Base-by-base conservation (phyloP, 1,140 invertebrate species). In the Drosophila funebris region DNA sequence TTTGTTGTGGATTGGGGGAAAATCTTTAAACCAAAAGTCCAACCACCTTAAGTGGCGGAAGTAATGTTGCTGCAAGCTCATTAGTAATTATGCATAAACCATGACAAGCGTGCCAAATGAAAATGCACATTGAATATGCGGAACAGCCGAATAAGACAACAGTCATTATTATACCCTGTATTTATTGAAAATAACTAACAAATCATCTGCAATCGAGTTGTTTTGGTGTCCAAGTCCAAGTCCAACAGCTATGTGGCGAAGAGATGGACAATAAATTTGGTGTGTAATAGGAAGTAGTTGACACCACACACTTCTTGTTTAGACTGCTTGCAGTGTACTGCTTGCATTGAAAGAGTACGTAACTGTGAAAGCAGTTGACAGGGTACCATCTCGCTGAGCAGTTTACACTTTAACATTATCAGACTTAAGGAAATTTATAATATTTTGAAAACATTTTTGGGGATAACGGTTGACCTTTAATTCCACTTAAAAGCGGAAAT, bases 101-200 rank as follows among this genome's bases (percentile, higher is more conserved):
- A 54, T 54, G 52, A 54, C 33, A 54, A 54, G 52, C 31, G 52
- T 54, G 52, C 33, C 33, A 54, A 54, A 39, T 37, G 52, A 54
- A 54, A 37, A 54, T 37, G 52, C 52, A 54, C 24, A 7, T 54
- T 54, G 31, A 13, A 14, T 14, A 54, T 11, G 33, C 52, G 52
- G 52, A 54, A 54, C 52, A 37, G 52, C 13, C 24, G 18, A 37
- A 36, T 54, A 39, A 4, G 52, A 39, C 31, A 54, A 14, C 52
- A 52, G 48, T 52, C 29, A 54, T 24, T 39, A 33, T 33, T 31
- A 52, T 52, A 52, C 4, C 14, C 29, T 52, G 48, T 27, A 52
- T 48, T 48, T 27, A 48, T 43, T 48, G 44, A 29, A 6, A 48
- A 48, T 27, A 22, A 24, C 5, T 5, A 13, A 44, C 22, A 24